phyloP scores from a whole-genome alignment of 2,888 invertebrate genomes.

The Pandemis heparana region DNA sequence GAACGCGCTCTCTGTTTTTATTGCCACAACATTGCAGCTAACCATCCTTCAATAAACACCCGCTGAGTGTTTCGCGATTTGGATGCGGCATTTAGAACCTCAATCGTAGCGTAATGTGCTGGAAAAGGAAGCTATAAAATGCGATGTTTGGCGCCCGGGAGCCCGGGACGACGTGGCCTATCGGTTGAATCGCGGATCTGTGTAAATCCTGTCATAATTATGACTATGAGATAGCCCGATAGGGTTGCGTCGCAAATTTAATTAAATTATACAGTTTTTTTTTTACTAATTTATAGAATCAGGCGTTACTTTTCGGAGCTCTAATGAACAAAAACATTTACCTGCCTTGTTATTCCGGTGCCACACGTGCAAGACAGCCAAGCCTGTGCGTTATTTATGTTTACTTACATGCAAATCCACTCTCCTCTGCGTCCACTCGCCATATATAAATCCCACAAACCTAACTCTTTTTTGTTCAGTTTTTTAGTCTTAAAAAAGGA shows the following conservation, averaged over 20 bases:
- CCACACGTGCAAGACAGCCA: too few species aligned
- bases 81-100: constrained; percentile 13
- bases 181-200: constrained; percentile 35
- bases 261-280: too few species aligned
- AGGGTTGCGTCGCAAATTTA: constrained; percentile 14
- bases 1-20: not conserved
- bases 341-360: too few species aligned
- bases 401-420: too few species aligned
- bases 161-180: constrained; percentile 14
- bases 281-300: too few species aligned
- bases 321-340: too few species aligned
- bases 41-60: constrained; percentile 6
- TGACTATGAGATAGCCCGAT: constrained; percentile 15
- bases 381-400: too few species aligned
- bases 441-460: too few species aligned
- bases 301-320: too few species aligned
- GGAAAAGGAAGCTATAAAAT: constrained; percentile 29
- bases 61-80: constrained; percentile 2
- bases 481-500: too few species aligned
- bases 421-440: too few species aligned
- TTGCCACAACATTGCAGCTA: not conserved
- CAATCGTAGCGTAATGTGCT: constrained; percentile 13
- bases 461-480: too few species aligned
- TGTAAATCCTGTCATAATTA: constrained; percentile 30
- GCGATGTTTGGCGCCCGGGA: constrained; percentile 4